Base-by-base conservation (phyloP, 2,888 invertebrate genomes). In the Hipparchia sbordonii region DNA sequence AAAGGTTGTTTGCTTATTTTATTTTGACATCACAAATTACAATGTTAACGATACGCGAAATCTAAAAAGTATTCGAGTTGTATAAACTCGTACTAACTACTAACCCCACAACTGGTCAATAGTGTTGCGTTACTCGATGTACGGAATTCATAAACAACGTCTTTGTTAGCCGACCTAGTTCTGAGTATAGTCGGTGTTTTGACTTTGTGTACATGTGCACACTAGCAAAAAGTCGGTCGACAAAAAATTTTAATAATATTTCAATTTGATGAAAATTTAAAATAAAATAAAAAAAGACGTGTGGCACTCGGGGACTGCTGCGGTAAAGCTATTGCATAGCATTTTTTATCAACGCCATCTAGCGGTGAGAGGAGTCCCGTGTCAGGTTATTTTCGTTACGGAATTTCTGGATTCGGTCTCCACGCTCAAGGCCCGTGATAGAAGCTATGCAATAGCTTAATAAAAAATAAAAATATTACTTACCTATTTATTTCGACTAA, bases 121-220 rank as follows among this genome's bases (percentile, higher is more conserved):
- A 84, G 81, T 81, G 80, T 82, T 81, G 77, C 79, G 86, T 87
- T 84, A 83, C 83, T 81, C 79, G 79, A 77, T 76, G 77, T 77
- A 75, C 77, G 77, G 80, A 79, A 80, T 82, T 80, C 78, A 80
- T 82, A 79, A 83, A 83, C 82, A 80, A 80, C 80, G 79, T 82
- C 86, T 87, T 88, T 87, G 87, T 88, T 82, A 79, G 74, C 72
- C 78, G 88, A 82, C 87, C 88, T 80, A 88, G 82, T 84, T 87
- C 77, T 71, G 71, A 59, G 52, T 70, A 72, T 71, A 71, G 13
- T 57, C 68, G 66, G 57, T 54, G 13, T 71, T 51, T 63, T 2
- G 65, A 51, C 12, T 33, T 7, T 10, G 10, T 7, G 6, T 23
- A 23, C 23, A 23, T 39, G 5, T 39, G 2, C 23, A 63, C 51